Base-by-base conservation (phyloP, 2,113 vertebrate species). In the Chionodraco myersi region DNA sequence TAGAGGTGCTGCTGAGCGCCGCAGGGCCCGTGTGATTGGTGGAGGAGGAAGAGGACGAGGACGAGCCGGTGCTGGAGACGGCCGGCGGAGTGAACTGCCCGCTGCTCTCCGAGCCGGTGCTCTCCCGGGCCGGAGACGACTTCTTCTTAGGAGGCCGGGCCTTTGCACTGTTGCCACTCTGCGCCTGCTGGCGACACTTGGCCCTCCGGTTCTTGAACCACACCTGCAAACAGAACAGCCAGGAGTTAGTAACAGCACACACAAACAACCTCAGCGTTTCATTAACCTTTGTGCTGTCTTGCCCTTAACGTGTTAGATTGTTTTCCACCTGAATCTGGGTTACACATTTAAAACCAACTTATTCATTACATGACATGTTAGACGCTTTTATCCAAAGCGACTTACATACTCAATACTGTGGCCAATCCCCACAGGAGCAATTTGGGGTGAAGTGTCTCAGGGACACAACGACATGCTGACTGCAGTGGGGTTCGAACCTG, bases 21-120 rank as follows among this genome's bases (percentile, higher is more conserved):
- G 70, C 80, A 1, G 91, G 86, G 34, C 83, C 92, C 10, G 45
- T 90, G 92, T 96, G 94, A 54, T 95, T 94, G 94, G 96, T 11
- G 92, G 96, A 96, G 2, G 95, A 96, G 0, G 95, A 96, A 0
- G 96, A 97, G 6, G 96, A 96, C 1, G 97, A 97, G 0, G 96
- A 97, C 0, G 98, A 99, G 61, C 97, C 96, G 0, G 97, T 95
- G 89, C 97, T 98, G 94, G 97, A 97, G 76, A 96, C 97, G 0
- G 97, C 97, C 0, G 98, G 97, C 0, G 98, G 98, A 0, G 98
- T 98, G 95, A 99, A 99, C 93, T 99, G 98, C 3, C 98, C 97
- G 16, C 97, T 99, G 95, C 98, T 99, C 89, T 99, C 97, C 0
- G 97, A 99, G 3, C 98, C 97, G 0, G 97, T 98, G 95, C 98